These are phyloP conservation scores for Drosophila lacertosa DNA, from an alignment of 1,140 invertebrate species.

Conservation along the genomic window DNA sequence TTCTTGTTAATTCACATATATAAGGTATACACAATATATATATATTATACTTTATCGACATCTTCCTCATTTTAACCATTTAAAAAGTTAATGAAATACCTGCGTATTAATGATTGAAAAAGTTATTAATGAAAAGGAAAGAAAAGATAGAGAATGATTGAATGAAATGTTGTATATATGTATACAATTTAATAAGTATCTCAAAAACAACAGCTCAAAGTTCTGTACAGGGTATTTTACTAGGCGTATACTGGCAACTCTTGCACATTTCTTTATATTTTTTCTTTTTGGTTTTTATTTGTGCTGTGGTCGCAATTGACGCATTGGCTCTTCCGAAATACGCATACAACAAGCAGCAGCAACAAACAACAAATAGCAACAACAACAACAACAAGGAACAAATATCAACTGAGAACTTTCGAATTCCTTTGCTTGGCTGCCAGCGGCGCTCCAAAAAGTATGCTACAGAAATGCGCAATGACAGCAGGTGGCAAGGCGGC, in stretches of 20 bases:
- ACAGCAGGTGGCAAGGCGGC: slow-evolving; percentile 22
- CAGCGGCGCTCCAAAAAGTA: slow-evolving; percentile 68
- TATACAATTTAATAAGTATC: too few relatives aligned
- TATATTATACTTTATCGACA: too few relatives aligned
- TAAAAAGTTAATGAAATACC: too few relatives aligned
- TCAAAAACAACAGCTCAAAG: not conserved
- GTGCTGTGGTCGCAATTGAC: slow-evolving; percentile 7
- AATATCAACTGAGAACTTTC: slow-evolving; percentile 25
- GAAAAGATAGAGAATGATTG: too few relatives aligned
- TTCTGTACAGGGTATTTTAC: not conserved
- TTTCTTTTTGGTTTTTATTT: not conserved
- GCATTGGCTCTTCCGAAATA: slow-evolving; percentile 12
- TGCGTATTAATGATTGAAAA: too few relatives aligned
- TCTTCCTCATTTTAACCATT: too few relatives aligned
- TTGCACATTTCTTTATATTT: not conserved
- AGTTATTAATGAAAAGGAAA: too few relatives aligned
- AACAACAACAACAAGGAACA: slow-evolving; percentile 11
- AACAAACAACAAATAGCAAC: too few relatives aligned
- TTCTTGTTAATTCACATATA: too few relatives aligned
- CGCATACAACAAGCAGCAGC: slow-evolving; percentile 4
- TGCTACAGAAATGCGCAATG: slow-evolving; percentile 72
- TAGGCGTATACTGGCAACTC: not conserved
- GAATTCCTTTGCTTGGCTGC: slow-evolving; percentile 46
- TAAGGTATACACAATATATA: too few relatives aligned
- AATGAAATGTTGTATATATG: too few relatives aligned